Conservation (phyloP, 2,797 vertebrate species). For the Poecilia velifera region DNA sequence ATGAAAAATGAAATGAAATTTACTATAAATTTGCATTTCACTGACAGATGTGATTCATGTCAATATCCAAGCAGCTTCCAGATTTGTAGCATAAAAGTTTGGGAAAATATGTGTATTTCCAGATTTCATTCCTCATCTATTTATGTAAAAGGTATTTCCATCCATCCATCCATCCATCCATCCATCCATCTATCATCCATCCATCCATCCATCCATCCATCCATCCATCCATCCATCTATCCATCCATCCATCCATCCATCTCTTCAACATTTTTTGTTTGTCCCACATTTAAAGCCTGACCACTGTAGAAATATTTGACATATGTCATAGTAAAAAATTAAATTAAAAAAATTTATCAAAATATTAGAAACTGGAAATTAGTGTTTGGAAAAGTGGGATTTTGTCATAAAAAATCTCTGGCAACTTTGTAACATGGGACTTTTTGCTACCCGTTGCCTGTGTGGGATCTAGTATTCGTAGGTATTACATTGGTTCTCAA, state of each 20-base stretch:
- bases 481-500: not conserved
- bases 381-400: not conserved
- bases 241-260: not conserved
- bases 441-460: not conserved
- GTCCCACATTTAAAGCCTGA: not conserved
- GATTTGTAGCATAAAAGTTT: not conserved
- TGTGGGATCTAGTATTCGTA: not conserved
- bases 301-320: not conserved
- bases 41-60: not conserved
- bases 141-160: not conserved
- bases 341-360: not conserved
- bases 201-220: not conserved
- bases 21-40: not conserved
- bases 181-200: not conserved
- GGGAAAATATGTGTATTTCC: not conserved
- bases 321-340: not conserved
- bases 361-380: not conserved
- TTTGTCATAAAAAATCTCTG: not conserved
- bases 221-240: not conserved
- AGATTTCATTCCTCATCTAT: not conserved
- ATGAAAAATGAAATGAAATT: not conserved
- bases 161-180: not conserved
- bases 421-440: not conserved
- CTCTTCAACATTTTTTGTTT: not conserved
- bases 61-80: not conserved